Evolutionary conservation across 1,140 invertebrate genomes (phyloP), one percentile per base, ranked within the genome.

Genomic region (Colletes gigas): DNA sequence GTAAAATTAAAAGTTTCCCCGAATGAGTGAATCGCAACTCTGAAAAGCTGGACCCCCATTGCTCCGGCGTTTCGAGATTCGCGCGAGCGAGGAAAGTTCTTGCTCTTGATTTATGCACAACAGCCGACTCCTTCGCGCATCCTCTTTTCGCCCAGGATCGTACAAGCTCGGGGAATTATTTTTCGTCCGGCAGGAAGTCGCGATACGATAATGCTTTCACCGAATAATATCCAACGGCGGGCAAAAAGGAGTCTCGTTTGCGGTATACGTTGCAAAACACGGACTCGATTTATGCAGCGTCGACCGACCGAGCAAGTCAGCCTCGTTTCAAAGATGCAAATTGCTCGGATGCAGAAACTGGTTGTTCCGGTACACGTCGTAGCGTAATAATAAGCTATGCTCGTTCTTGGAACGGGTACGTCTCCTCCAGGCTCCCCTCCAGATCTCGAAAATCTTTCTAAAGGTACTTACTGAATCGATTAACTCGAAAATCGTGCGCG

Each of bases 361-460:
- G 67, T 81, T 75, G 30, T 67, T 66, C 41, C 57, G 39, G 52
- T 19, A 47, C 60, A 63, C 44, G 47, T 68, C 74, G 74, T 52
- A 55, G 69, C 47, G 63, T 79, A 21, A 59, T 63, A 83, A 84
- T 83, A 78, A 65, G 52, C 30, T 30, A 57, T 73, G 74, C 77
- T 52, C 6, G 12, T 84, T 72, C 67, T 68, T 47, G 60, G 62
- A 82, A 83, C 67, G 66, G 39, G 65, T 57, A 62, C 59, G 6
- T 10, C 63, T 72, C 21, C 74, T 52, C 50, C 19, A 21, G 8
- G n/a, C 8, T 50, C 21, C 59, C n/a, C 12, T 47, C n/a, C n/a
- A n/a, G 12, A 72, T 72, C 57, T 79, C 63, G 30, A 30, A 30
- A 30, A 30, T 30, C 30, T 30, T 30, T 30, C 1, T 30, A 30